Evolutionary conservation across 2,797 vertebrate species (phyloP).

Genomic region (Gymnocypris eckloni): DNA sequence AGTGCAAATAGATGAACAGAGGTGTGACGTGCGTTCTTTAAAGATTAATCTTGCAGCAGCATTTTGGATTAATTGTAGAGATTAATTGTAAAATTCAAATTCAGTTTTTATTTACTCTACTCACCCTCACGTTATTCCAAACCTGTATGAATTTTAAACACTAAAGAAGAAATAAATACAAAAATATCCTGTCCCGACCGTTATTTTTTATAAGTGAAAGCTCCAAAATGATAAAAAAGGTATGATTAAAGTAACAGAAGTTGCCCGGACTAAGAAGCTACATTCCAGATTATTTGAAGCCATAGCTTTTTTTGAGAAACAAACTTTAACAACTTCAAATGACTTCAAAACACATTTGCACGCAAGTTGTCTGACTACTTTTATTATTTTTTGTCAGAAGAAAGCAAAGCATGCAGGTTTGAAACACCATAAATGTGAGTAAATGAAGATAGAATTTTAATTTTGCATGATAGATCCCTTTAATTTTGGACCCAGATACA

Average conservation of each 20-base stretch:
- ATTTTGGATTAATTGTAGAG: too few species aligned
- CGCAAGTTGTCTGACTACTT: background rate
- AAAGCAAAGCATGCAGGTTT: background rate
- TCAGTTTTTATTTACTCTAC: background rate
- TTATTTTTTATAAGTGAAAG: background rate
- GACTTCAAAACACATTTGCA: background rate
- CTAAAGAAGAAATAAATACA: background rate
- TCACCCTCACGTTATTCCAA: background rate
- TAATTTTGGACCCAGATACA: background rate
- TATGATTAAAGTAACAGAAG: background rate
- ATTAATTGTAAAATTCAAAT: background rate
- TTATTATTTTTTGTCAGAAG: background rate
- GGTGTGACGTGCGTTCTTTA: too few species aligned
- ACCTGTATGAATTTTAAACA: background rate
- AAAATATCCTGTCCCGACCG: background rate
- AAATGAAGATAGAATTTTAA: background rate
- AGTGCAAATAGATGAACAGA: too few species aligned
- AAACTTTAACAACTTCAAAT: constrained; percentile 6
- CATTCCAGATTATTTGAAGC: background rate
- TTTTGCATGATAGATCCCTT: background rate
- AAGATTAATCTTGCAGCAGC: too few species aligned
- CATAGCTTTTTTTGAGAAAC: background rate
- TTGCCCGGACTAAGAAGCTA: background rate
- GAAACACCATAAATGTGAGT: background rate
- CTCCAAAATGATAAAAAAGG: background rate